Conservation (phyloP, 2,888 invertebrate species). For the Sesia bembeciformis region DNA sequence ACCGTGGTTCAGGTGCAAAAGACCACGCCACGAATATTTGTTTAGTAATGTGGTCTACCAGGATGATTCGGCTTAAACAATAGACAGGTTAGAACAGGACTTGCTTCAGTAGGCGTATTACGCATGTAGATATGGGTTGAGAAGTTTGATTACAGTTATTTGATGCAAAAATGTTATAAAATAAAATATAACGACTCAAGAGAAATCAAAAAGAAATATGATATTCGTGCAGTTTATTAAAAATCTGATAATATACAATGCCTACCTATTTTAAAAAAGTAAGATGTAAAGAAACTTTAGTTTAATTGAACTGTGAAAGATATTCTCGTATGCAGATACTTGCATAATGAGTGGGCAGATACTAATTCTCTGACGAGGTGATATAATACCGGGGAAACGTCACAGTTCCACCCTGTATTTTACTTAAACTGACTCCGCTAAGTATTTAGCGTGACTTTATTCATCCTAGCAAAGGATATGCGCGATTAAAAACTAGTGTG, state of each 20-base stretch:
- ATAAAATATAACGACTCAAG: too few species aligned
- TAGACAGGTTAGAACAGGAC: constrained; percentile 5
- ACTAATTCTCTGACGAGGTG: neutral
- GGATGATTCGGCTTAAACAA: constrained; percentile 21
- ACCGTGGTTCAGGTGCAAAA: constrained; percentile 30
- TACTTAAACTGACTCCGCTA: constrained; percentile 12
- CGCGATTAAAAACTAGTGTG: constrained; percentile 46
- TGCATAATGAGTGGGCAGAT: neutral
- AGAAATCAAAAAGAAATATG: too few species aligned
- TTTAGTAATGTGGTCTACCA: constrained; percentile 24
- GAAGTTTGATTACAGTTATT: too few species aligned
- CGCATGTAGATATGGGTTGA: too few species aligned
- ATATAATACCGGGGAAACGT: neutral
- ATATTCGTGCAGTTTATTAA: too few species aligned
- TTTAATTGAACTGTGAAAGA: too few species aligned
- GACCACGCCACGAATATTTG: constrained; percentile 21
- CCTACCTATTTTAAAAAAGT: too few species aligned
- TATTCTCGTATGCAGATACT: too few species aligned
- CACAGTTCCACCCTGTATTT: neutral
- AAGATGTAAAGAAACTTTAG: too few species aligned
- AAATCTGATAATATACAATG: too few species aligned
- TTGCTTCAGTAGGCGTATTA: too few species aligned
- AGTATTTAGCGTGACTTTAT: constrained; percentile 29
- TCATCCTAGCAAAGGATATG: constrained; percentile 51
- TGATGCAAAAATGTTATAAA: too few species aligned